A percentile compares a stretch with the other conserved stretches of the same genome.
These are phyloP conservation scores for Bubo scandiacus DNA, from an alignment of 2,113 vertebrate species.

Conservation along the genomic window DNA sequence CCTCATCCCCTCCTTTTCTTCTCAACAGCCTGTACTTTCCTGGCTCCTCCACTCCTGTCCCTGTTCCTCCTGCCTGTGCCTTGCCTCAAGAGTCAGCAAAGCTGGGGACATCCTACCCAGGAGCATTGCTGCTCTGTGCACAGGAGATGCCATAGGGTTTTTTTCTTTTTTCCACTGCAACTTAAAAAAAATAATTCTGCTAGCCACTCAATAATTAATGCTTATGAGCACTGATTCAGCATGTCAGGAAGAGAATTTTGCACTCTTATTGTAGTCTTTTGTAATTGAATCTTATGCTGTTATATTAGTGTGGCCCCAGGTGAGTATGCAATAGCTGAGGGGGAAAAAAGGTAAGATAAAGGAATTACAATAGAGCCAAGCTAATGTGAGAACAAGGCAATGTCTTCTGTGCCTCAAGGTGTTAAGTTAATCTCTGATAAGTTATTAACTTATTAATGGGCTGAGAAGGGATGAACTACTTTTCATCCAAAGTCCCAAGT, in stretches of 20 bases:
- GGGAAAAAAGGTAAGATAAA: conserved; percentile 70
- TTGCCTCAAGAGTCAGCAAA: neutral
- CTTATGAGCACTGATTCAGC: conserved; percentile 69
- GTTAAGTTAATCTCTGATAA: conserved; percentile 76
- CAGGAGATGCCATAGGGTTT: neutral
- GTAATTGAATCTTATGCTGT: conserved; percentile 75
- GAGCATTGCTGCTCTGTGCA: neutral
- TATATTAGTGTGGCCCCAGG: conserved; percentile 72
- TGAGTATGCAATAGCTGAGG: conserved; percentile 68
- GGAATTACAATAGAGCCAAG: conserved; percentile 73
- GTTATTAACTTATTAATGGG: conserved; percentile 77
- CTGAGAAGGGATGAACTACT: conserved; percentile 73
- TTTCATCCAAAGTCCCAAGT: conserved; percentile 68
- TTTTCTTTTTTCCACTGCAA: neutral
- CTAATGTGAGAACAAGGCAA: conserved; percentile 72
- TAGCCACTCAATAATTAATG: conserved; percentile 72
- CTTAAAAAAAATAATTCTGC: conserved; percentile 37
- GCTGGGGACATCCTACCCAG: neutral
- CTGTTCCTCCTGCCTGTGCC: neutral
- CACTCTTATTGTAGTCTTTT: conserved; percentile 73
- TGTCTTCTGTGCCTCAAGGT: conserved; percentile 74
- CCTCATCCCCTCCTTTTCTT: neutral
- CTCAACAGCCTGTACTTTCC: neutral
- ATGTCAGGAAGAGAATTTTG: conserved; percentile 67
- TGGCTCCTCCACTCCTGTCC: neutral